Evolutionary conservation across 2,888 invertebrate genomes (phyloP), one percentile per base, ranked within the genome.

Genomic region (Poecilus cupreus): DNA sequence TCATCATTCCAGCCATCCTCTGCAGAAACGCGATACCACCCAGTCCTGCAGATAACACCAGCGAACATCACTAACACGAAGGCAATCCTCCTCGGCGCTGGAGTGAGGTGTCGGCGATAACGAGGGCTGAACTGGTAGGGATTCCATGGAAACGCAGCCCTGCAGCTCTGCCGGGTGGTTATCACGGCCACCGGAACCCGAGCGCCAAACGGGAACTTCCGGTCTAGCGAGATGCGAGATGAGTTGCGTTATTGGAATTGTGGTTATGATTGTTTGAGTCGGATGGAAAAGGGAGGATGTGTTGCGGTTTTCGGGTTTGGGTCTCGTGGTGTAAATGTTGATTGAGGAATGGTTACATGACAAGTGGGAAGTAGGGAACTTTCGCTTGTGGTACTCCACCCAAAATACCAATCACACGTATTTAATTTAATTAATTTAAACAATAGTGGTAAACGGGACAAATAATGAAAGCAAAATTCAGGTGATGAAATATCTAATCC

Each of bases 161-260:
- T 11, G 49, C 16, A 49, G 16, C 16, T n/a, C n/a, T 49, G 16
- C 11, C 49, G 49, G 49, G 6, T 16, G 2, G 49, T 49, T 54
- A 54, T 54, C 20, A 54, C 54, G 49, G 16, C 49, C 54, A 54
- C 68, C 68, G 68, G 68, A 68, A 68, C 68, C 20, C 43, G 16
- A 37, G 43, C 68, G 68, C 68, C 68, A 68, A 68, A 68, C 43
- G 68, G 39, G 20, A 68, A 39, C 68, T 68, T 68, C 68, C 68
- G 68, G 68, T 68, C 22, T 16, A 18, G 54, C 22, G 37, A 18
- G 60, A 43, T 54, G 22, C 20, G 54, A 68, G 37, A 68, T 39
- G 68, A 68, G 20, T 68, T 26, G 68, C 8, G 68, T 32, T 68
- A 39, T 16, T 32, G 37, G 26, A 64, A 43, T 26, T 60, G 60